A percentile compares a stretch with the other conserved stretches of the same genome.
phyloP scores from a whole-genome alignment of 2,888 invertebrate species.

The Phyto melanocephala region DNA sequence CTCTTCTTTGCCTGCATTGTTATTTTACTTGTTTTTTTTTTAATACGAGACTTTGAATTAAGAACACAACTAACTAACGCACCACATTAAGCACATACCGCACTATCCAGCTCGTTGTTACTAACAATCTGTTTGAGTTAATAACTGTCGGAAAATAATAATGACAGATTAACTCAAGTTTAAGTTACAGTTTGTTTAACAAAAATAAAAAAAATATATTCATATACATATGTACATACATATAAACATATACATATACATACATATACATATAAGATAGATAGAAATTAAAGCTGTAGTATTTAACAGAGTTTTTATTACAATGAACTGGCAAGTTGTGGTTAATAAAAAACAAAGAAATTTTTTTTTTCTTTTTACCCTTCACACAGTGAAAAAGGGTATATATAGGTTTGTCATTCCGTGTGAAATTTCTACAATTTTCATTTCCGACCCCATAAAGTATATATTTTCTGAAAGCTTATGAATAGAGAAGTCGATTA shows the following conservation, averaged over 20 bases:
- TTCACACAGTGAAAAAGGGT: no score
- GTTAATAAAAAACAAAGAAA: neutral
- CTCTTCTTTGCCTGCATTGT: neutral
- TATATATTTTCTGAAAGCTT: no score
- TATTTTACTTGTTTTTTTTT: neutral
- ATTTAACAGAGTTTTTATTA: neutral
- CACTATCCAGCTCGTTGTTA: neutral
- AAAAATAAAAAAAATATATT: no score
- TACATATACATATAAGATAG: no score
- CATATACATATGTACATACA: no score
- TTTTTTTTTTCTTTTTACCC: no score
- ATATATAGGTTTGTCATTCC: no score
- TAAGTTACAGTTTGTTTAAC: constrained; percentile 18
- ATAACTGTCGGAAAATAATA: constrained; percentile 44
- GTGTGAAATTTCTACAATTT: no score
- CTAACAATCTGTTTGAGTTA: constrained; percentile 12
- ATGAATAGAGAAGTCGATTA: no score
- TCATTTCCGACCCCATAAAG: no score
- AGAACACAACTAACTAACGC: neutral
- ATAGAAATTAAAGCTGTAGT: no score
- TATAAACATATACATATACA: no score
- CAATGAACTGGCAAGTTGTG: constrained; percentile 4
- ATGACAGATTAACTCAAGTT: constrained; percentile 54
- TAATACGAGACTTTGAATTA: constrained; percentile 7
- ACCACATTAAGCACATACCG: neutral